These are phyloP conservation scores for Taenioides sp. DNA, from an alignment of 2,797 vertebrate genomes.

Conservation along the genomic window DNA sequence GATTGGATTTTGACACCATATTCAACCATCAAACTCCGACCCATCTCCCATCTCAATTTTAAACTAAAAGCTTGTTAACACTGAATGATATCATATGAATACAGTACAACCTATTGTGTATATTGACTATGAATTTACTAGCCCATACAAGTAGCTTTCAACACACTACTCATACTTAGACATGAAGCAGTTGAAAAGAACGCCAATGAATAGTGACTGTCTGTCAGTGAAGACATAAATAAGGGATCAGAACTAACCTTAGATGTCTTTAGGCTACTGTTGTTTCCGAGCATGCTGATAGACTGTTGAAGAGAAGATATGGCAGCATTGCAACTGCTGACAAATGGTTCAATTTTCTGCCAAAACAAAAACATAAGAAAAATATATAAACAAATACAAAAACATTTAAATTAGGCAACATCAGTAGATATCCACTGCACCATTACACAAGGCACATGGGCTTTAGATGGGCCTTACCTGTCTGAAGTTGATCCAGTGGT, in stretches of 20 bases:
- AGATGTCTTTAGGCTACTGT: slow-evolving; percentile 66
- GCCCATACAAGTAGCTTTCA: slow-evolving; percentile 25
- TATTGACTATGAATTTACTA: background rate
- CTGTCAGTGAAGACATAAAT: slow-evolving; percentile 36
- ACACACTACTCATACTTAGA: slow-evolving; percentile 14
- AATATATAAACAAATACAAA: background rate
- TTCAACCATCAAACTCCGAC: too few species aligned
- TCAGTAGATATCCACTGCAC: background rate
- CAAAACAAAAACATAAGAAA: background rate
- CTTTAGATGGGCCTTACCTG: slow-evolving; percentile 63
- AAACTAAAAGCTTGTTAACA: too few species aligned
- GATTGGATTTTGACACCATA: too few species aligned
- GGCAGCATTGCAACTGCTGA: slow-evolving; percentile 76
- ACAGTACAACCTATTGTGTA: too few species aligned
- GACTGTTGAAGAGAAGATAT: slow-evolving; percentile 79
- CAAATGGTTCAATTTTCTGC: slow-evolving; percentile 86
- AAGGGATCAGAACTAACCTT: slow-evolving; percentile 67
- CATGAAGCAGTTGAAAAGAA: slow-evolving; percentile 11
- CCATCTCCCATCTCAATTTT: too few species aligned
- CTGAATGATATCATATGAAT: too few species aligned
- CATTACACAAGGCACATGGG: background rate
- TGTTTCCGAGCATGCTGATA: slow-evolving; percentile 73
- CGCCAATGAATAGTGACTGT: slow-evolving; percentile 23
- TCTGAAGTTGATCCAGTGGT: slow-evolving; percentile 84
- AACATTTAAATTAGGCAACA: background rate